Evolutionary conservation across 2,888 invertebrate species (phyloP).

Genomic region (Neoaliturus tenellus): DNA sequence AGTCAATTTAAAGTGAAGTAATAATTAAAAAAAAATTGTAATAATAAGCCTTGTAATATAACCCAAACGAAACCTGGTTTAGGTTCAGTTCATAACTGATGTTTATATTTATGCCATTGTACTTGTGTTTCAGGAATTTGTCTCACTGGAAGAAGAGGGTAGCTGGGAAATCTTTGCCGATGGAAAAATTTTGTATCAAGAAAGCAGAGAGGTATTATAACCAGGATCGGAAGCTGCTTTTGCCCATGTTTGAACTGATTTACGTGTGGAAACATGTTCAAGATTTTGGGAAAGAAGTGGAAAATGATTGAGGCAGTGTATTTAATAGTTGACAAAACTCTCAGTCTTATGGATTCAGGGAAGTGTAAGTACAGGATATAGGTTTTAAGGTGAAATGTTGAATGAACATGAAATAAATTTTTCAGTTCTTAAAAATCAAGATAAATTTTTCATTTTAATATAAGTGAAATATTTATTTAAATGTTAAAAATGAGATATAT

Average conservation of each 20-base stretch:
- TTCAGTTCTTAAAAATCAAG: too few species aligned
- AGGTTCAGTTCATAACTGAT: too few species aligned
- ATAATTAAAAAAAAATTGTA: too few species aligned
- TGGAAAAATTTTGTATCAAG: conserved; percentile 97
- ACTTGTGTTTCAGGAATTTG: conserved; percentile 80
- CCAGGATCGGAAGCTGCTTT: conserved; percentile 83
- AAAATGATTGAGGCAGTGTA: conserved; percentile 78
- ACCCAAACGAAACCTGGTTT: too few species aligned
- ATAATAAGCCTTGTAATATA: too few species aligned
- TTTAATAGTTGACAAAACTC: conserved; percentile 78
- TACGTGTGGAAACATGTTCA: conserved; percentile 96
- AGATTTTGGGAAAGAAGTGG: conserved; percentile 84
- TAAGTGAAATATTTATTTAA: too few species aligned
- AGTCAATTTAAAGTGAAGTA: too few species aligned
- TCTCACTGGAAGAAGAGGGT: conserved; percentile 91
- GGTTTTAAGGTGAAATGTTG: too few species aligned
- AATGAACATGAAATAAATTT: too few species aligned
- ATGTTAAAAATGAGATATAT: too few species aligned
- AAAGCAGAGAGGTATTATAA: conserved; percentile 87
- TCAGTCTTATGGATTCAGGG: conserved; percentile 68
- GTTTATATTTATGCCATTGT: too few species aligned
- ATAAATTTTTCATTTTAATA: too few species aligned
- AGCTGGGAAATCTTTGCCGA: conserved; percentile 97
- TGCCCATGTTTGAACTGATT: conserved; percentile 92
- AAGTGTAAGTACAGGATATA: conserved; percentile 66